A percentile compares a stretch with the other conserved stretches of the same genome.
Conservation (phyloP, 2,888 invertebrate genomes). For the Dicycla oo region DNA sequence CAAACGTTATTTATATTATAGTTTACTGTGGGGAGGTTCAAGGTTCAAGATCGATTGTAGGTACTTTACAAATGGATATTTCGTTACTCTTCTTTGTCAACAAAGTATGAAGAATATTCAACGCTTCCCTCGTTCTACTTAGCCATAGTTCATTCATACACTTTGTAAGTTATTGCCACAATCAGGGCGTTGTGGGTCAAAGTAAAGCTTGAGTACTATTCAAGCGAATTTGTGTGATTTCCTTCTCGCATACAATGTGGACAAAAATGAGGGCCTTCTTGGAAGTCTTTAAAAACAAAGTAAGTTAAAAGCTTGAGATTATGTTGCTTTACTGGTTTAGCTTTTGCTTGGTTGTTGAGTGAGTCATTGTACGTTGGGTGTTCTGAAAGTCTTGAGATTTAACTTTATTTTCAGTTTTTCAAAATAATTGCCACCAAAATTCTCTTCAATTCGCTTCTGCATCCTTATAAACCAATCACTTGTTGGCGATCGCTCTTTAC, state of each 20-base stretch:
- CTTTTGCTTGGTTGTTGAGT: constrained; percentile 17
- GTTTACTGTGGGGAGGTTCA: background rate
- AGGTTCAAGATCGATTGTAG: background rate
- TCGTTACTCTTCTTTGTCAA: constrained; percentile 8
- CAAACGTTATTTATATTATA: constrained; percentile 23
- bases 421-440: too few relatives aligned
- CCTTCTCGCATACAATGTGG: constrained; percentile 43
- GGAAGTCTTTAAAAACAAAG: constrained; percentile 55
- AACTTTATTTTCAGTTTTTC: too few relatives aligned
- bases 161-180: constrained; percentile 49
- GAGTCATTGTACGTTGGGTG: too few relatives aligned
- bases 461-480: too few relatives aligned
- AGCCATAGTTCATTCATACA: constrained; percentile 32
- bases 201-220: constrained; percentile 46
- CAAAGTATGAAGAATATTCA: constrained; percentile 19
- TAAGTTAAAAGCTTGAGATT: constrained; percentile 42
- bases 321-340: constrained; percentile 32
- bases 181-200: constrained; percentile 54
- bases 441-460: too few relatives aligned
- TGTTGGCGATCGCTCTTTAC: too few relatives aligned
- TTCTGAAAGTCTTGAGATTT: too few relatives aligned
- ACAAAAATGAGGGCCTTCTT: constrained; percentile 35
- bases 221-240: constrained; percentile 51
- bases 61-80: background rate
- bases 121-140: constrained; percentile 4